Base-by-base conservation (phyloP, 2,888 invertebrate genomes). In the Hirtodrosophila cameraria region DNA sequence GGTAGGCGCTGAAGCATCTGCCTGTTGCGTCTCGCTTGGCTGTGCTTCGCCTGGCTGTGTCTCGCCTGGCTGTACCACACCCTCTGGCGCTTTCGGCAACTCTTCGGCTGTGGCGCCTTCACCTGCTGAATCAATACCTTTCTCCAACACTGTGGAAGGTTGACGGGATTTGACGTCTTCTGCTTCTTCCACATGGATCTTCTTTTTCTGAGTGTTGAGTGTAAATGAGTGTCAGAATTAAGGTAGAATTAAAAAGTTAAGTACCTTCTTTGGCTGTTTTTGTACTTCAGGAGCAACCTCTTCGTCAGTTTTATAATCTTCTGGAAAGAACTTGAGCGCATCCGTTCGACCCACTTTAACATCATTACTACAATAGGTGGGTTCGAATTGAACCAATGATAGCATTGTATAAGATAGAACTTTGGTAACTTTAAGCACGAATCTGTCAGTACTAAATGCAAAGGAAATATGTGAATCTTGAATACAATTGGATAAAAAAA, bases 331-430 rank as follows among this genome's bases (percentile, higher is more conserved):
- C 54, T 92, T 88, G 2, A 91, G 90, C 52, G 94, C 93, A 79
- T 96, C 95, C 41, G 91, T 90, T 20, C 91, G 92, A 0, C 96
- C 95, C 25, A 92, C 91, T 2, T 93, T 93, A 0, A 93, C 91
- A 85, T 95, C 94, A 5, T 92, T 92, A 82, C 95, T 95, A 16
- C 94, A 93, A 87, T 94, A 94, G 13, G 94, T 92, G 0, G 96
- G 95, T 0, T 94, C 94, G 36, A 94, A 92, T 13, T 93, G 92
- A 3, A 93, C 91, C 68, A 96, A 93, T 1, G 92, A 92, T 0
- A 93, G 89, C 27, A 95, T 92, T 23, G 94, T 93, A 4, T 94
- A 93, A 1, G 93, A 93, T 8, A 93, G 93, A 11, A 93, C 92
- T 68, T 93, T 93, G 15, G 94, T 93, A 9, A 96, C 90, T 91